Evolutionary conservation across 2,113 vertebrate genomes (phyloP).

Genomic region (Nyctereutes procyonoides): DNA sequence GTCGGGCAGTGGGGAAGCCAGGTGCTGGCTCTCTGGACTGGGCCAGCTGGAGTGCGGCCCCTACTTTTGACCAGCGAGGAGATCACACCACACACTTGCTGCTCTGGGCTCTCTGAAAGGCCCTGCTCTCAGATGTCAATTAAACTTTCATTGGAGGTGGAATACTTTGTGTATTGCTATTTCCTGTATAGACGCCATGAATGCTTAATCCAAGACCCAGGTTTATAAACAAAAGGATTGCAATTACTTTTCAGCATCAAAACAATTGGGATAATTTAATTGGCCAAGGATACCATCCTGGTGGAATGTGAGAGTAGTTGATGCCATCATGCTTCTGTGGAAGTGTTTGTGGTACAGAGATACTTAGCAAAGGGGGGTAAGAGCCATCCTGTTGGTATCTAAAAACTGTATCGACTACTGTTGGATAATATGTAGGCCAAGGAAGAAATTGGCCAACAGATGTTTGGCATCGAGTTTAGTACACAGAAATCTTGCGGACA

Average conservation of each 20-base stretch:
- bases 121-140: not conserved
- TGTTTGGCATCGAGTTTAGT: not conserved
- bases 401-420: not conserved
- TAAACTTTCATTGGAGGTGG: slow-evolving; percentile 66
- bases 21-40: not conserved
- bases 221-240: slow-evolving; percentile 44
- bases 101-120: not conserved
- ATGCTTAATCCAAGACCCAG: slow-evolving; percentile 72
- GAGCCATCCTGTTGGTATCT: not conserved
- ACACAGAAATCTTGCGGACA: not conserved
- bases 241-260: slow-evolving; percentile 62
- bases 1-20: not conserved
- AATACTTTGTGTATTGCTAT: not conserved
- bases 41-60: not conserved
- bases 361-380: not conserved
- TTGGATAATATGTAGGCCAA: not conserved
- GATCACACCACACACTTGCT: not conserved
- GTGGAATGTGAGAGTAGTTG: not conserved
- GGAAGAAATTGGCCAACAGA: not conserved
- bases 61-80: not conserved
- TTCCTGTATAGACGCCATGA: slow-evolving; percentile 38
- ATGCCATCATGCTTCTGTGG: not conserved
- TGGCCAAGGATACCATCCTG: not conserved
- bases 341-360: not conserved
- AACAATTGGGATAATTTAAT: slow-evolving; percentile 50